Base-by-base conservation (phyloP, 2,888 invertebrate species). In the Ashinkailepas kermadecensis region DNA sequence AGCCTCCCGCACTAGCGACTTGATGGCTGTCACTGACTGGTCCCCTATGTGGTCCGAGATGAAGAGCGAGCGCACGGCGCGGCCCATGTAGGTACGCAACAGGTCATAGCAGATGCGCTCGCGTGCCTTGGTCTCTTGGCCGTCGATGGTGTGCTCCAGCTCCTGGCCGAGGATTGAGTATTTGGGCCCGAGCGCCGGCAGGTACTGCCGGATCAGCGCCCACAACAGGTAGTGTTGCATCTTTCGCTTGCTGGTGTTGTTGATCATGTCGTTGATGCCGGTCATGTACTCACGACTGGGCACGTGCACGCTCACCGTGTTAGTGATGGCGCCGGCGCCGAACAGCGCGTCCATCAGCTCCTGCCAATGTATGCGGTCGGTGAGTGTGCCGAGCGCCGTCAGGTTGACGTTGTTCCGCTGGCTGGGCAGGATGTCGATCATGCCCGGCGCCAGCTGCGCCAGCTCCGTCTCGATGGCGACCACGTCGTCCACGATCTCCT, bases 331-430 rank as follows among this genome's bases (percentile, higher is more conserved):
- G 6, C 58, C 79, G 9, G n/a, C 58, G 58, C 79, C 79, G 25
- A 79, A 79, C 13, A 79, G 79, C 23, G 79, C 79, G 58, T 79
- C 79, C 79, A 79, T 79, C 79, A 79, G 18, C 79, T 79, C 79
- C 58, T 15, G 58, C 79, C 79, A 79, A 13, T 79, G 23, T 15
- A 79, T 79, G 57, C 58, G 58, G 79, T 58, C 58, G 79, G n/a
- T 79, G 79, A 79, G 79, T 12, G 0, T 7, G 4, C 25, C 8
- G 10, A 79, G 79, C 8, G 3, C n/a, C 4, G 79, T 59, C 25
- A 79, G 23, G 57, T 79, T 79, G 23, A 79, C 79, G 58, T 79
- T 79, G 79, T 79, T 79, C 12, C 58, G 58, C 23, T 12, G 57
- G 12, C 58, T 25, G 25, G 79, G 79, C 58, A 79, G 25, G 23